Base-by-base conservation (phyloP, 1,140 invertebrate species). In the Conus ventricosus region DNA sequence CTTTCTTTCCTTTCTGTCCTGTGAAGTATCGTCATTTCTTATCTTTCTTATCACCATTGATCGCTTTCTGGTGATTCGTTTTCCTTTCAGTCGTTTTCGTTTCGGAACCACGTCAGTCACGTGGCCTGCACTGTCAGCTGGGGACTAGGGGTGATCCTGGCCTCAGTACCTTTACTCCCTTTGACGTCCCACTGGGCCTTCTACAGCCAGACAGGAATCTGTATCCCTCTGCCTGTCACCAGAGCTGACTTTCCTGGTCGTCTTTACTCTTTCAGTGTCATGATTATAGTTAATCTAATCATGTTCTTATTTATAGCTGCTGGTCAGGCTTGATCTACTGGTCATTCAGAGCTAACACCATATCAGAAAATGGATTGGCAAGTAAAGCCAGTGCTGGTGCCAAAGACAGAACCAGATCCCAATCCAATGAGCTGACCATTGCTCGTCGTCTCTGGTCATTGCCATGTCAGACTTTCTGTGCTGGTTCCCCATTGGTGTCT, bases 271-370 rank as follows among this genome's bases (percentile, higher is more conserved):
- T 57, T 83, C 51, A 39, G 75, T 13, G 57, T 92, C 17, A 90
- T 92, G 57, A 71, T 92, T n/a, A 17, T 89, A n/a, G 80, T 86
- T 27, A 92, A 92, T n/a, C 51, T 83, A 11, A 39, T 53, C 13
- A 11, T 83, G 13, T 83, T 83, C 57, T n/a, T 83, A 10, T 51
- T 81, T 17, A 90, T 92, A 23, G 84, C 85, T 27, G 39, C 76
- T n/a, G 90, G 91, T 7, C 91, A 92, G 80, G 15, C 87, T 27
- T 85, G 23, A 92, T 92, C 39, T 90, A 88, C 81, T 85, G 60
- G 25, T 71, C 76, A 60, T 76, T 90, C 39, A 25, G n/a, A 80
- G n/a, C n/a, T 11, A 5, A 80, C 39, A 27, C 76, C 3, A 80
- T 80, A 13, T 17, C 76, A 20, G 11, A 11, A 20, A 11, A 63